Evolutionary conservation across 35 echinoderm and acorn worm species (phyloP), one percentile per base, ranked within the genome.

Genomic region (Heliocidaris tuberculata): DNA sequence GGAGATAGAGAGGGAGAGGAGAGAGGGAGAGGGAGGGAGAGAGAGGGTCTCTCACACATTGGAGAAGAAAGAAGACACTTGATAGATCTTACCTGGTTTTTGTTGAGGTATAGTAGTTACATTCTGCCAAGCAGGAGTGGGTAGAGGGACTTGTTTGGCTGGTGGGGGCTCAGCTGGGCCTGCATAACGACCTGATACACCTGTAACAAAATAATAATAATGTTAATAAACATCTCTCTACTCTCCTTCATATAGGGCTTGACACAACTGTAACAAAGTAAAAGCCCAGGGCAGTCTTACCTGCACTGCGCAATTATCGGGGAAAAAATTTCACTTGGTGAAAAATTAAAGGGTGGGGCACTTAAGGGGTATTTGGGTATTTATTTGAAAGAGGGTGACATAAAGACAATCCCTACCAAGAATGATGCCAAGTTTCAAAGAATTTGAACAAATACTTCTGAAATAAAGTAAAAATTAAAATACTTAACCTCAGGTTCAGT

Each of bases 21-120:
- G 85, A 86, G 31, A 86, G 85, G 16, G 85, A 86, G 85, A 31
- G 85, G 5, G 4, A 31, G 85, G 16, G 85, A 86, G 85, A 31
- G 31, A 31, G 85, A 86, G n/a, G n/a, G n/a, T n/a, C n/a, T n/a
- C n/a, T n/a, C n/a, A n/a, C n/a, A 15, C 3, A 15, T 8, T 85
- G 2, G 4, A 85, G 70, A 85, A 29, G 70, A 88, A 88, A 88
- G 31, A 88, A 42, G 86, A 29, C 31, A 88, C 87, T 19, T 15
- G 16, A 30, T 27, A 6, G 60, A 70, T 2, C 31, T 89, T 89
- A 89, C 87, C 87, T 89, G 87, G 87, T 47, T 89, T 89, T 42
- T 89, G 87, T 47, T 48, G 87, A 47, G 87, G 87, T 47, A 89
- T 89, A 48, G 87, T 89, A 13, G 87, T 89, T 24, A 89, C 87